Percentiles rank a stretch among this genome's conserved stretches.
Evolutionary conservation across 2,113 vertebrate genomes (phyloP).

Genomic region (Crotalus viridis): DNA sequence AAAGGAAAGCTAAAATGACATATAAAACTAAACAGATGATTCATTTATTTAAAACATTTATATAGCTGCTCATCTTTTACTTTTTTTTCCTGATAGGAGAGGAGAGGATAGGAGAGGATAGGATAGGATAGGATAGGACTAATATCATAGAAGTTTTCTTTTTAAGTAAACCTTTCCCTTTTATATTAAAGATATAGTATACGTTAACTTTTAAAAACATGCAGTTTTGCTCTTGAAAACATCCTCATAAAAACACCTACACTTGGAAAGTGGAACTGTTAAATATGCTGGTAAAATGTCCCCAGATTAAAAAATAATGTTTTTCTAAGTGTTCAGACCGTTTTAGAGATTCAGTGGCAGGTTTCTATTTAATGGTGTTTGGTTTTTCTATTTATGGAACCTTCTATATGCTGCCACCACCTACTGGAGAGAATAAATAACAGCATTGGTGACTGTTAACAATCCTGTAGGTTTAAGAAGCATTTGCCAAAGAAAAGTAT

Average conservation of each 20-base stretch:
- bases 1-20: not conserved
- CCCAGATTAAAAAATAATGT: not conserved
- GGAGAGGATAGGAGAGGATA: not conserved
- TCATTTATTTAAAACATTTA: not conserved
- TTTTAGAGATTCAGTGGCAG: not conserved
- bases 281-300: not conserved
- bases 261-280: not conserved
- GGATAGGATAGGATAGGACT: not conserved
- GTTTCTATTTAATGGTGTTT: not conserved
- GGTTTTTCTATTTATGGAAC: conserved; percentile 7
- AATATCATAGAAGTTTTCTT: not conserved
- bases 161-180: conserved; percentile 2
- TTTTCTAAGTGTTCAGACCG: not conserved
- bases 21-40: not conserved
- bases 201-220: not conserved
- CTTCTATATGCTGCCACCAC: conserved; percentile 4
- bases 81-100: not conserved
- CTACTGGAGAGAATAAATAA: conserved; percentile 14
- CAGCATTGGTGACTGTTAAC: not conserved
- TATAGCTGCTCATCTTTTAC: not conserved
- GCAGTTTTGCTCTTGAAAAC: not conserved
- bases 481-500: not conserved
- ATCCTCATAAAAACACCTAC: not conserved
- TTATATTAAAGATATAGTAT: not conserved
- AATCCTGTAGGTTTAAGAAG: not conserved